phyloP scores from a whole-genome alignment of 1,140 invertebrate genomes.

The Macrostomum lignano region DNA sequence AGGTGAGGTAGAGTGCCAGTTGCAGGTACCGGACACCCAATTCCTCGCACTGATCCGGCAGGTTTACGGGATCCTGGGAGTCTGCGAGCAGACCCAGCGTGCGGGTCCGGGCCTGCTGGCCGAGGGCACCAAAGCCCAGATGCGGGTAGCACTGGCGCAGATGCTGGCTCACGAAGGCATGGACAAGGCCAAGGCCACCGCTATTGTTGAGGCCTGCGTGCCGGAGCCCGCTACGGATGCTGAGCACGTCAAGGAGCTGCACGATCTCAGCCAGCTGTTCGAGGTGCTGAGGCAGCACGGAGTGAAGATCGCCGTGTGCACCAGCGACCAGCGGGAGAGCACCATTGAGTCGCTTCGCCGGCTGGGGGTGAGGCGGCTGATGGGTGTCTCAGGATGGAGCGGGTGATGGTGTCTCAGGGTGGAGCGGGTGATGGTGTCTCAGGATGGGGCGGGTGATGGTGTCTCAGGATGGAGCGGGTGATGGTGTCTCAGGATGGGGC shows the following conservation, averaged over 20 bases:
- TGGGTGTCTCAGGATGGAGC: too few species aligned
- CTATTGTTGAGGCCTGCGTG: conserved; percentile 9
- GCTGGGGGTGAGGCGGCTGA: conserved; percentile 11
- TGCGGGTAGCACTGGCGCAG: conserved; percentile 15
- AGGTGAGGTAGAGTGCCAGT: too few species aligned
- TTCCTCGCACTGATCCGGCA: conserved; percentile 12
- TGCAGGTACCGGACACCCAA: conserved; percentile 8
- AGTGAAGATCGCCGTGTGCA: conserved; percentile 31
- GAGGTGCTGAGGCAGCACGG: conserved; percentile 18
- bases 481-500: too few species aligned
- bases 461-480: too few species aligned
- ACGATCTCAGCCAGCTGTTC: conserved; percentile 24
- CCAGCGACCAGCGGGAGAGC: conserved; percentile 23
- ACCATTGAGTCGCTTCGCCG: conserved; percentile 17
- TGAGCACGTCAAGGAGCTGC: conserved; percentile 18
- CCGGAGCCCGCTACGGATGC: background rate
- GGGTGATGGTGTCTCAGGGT: too few species aligned
- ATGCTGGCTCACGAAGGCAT: conserved; percentile 22
- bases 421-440: too few species aligned
- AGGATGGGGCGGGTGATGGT: too few species aligned
- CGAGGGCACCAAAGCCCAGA: conserved; percentile 24
- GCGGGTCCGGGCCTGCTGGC: conserved; percentile 28
- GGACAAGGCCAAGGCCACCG: conserved; percentile 8
- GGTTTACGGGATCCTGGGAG: conserved; percentile 25
- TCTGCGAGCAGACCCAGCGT: conserved; percentile 13